These are phyloP conservation scores for Actinostola sp. DNA, from an alignment of 92 coral and sea anemone genomes.

Conservation along the genomic window DNA sequence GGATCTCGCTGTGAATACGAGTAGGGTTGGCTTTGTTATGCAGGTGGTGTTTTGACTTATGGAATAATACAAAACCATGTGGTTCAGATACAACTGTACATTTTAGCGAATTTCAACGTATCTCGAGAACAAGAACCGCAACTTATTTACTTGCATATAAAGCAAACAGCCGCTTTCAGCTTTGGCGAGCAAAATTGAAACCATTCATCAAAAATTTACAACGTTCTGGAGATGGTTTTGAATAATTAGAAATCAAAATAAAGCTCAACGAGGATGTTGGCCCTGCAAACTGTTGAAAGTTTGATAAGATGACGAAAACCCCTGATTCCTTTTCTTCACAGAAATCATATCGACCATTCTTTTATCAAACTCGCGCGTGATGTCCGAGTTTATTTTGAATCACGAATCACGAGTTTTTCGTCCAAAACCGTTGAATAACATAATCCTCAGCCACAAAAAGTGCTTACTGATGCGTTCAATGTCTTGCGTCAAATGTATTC, in stretches of 20 bases:
- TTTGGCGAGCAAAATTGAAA: conserved; percentile 33
- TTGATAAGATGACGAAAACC: conserved; percentile 8
- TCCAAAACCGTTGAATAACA: conserved; percentile 32
- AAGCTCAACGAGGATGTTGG: conserved; percentile 20
- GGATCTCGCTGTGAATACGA: conserved; percentile 12
- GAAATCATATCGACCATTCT: neutral
- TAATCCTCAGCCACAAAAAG: conserved; percentile 5
- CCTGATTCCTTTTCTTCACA: neutral
- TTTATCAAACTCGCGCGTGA: neutral
- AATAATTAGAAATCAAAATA: conserved; percentile 28
- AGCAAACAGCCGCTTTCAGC: conserved; percentile 37
- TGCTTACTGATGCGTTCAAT: conserved; percentile 30
- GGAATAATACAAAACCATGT: conserved; percentile 41
- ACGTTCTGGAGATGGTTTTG: conserved; percentile 31
- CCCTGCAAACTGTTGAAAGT: conserved; percentile 24
- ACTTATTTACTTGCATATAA: conserved; percentile 8
- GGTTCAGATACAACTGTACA: conserved; percentile 32
- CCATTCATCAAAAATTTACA: conserved; percentile 43
- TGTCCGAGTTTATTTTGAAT: neutral
- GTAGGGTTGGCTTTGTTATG: conserved; percentile 28
- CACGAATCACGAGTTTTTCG: neutral
- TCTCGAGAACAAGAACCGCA: conserved; percentile 24
- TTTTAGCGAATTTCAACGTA: conserved; percentile 26
- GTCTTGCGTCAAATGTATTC: conserved; percentile 28
- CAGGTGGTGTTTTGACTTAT: conserved; percentile 54